A percentile compares a stretch with the other conserved stretches of the same genome.
phyloP scores from a whole-genome alignment of 2,113 vertebrate species.

The Reinhardtius hippoglossoides region DNA sequence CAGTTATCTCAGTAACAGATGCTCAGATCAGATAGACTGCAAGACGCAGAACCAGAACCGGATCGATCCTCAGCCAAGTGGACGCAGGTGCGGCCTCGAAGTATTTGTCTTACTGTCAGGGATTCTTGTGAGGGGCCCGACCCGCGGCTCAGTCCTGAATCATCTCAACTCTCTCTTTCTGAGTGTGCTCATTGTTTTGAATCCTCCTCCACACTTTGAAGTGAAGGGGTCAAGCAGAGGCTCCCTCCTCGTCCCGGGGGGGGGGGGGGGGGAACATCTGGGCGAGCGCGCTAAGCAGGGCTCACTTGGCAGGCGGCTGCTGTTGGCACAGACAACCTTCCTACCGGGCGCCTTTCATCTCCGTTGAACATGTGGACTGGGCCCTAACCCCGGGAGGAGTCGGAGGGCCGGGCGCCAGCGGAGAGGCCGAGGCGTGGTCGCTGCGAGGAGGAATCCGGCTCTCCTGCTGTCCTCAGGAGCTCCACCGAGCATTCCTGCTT shows the following conservation, averaged over 20 bases:
- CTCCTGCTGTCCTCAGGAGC: constrained; percentile 63
- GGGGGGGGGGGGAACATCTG: constrained; percentile 64
- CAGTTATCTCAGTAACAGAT: no score
- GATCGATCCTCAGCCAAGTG: no score
- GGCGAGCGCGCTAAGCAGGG: constrained; percentile 48
- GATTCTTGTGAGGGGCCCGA: no score
- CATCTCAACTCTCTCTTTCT: constrained; percentile 4
- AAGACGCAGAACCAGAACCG: no score
- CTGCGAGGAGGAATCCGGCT: constrained; percentile 47
- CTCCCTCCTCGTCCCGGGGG: constrained; percentile 39
- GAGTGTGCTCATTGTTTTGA: constrained; percentile 67
- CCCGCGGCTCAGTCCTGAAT: constrained; percentile 16
- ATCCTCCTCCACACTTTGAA: constrained; percentile 71
- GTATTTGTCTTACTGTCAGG: no score
- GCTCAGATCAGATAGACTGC: no score
- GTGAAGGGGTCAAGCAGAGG: constrained; percentile 61
- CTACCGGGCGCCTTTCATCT: constrained; percentile 77
- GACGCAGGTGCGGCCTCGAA: neutral
- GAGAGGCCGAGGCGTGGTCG: constrained; percentile 59
- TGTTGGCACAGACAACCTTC: constrained; percentile 66
- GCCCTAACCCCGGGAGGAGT: constrained; percentile 66
- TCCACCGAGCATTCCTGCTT: constrained; percentile 37
- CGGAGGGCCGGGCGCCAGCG: constrained; percentile 46
- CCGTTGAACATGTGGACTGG: constrained; percentile 73
- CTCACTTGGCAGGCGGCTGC: constrained; percentile 67